These are phyloP conservation scores for Heteromormyrus szaboi DNA, from an alignment of 2,797 vertebrate species.

Conservation along the genomic window DNA sequence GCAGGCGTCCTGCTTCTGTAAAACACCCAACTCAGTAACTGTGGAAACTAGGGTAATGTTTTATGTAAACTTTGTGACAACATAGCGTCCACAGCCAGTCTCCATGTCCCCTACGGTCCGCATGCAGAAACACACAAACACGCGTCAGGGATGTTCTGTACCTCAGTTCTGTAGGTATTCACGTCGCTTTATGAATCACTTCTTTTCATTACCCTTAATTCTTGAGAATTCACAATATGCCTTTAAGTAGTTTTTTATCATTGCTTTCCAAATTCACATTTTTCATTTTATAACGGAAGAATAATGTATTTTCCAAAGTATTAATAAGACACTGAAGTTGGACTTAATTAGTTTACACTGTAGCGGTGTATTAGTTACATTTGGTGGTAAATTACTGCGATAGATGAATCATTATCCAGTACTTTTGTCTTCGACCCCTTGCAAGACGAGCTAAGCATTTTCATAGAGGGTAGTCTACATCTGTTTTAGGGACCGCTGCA, in stretches of 20 bases:
- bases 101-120: neutral
- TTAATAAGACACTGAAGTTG: neutral
- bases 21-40: neutral
- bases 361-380: neutral
- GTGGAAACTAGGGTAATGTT: neutral
- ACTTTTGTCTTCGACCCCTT: neutral
- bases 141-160: neutral
- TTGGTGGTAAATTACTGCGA: neutral
- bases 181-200: neutral
- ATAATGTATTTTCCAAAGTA: neutral
- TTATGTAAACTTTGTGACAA: neutral
- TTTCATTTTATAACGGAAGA: neutral
- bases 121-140: neutral
- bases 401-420: neutral
- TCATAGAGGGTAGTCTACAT: neutral
- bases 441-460: neutral
- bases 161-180: neutral
- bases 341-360: neutral
- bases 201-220: neutral
- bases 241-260: neutral
- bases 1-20: neutral
- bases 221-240: neutral
- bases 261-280: neutral
- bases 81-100: neutral
- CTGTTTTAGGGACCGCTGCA: neutral